Evolutionary conservation across 2,113 vertebrate genomes (phyloP).

Genomic region (Eudorcas thomsonii): DNA sequence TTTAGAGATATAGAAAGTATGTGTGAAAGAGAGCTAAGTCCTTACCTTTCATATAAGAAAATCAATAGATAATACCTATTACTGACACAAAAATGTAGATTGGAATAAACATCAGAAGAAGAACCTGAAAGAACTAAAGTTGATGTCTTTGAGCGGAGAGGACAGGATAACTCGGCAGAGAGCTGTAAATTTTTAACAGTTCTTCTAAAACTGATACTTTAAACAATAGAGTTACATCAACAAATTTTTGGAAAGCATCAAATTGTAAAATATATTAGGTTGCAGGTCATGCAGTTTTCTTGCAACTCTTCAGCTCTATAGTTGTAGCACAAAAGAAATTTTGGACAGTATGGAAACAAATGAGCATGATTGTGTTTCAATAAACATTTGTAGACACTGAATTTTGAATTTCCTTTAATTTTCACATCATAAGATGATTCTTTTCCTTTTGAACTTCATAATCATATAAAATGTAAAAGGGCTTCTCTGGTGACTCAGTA

Average conservation of each 20-base stretch:
- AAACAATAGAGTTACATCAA: not conserved
- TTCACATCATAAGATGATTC: not conserved
- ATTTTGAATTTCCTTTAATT: conserved; percentile 19
- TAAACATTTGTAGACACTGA: not conserved
- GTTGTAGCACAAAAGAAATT: not conserved
- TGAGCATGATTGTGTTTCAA: not conserved
- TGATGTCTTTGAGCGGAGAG: not conserved
- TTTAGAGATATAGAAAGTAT: not conserved
- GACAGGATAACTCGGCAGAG: not conserved
- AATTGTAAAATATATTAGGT: conserved; percentile 6
- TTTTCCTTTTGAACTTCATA: conserved; percentile 5
- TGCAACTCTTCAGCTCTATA: not conserved
- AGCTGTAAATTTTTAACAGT: not conserved
- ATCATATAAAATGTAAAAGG: not conserved
- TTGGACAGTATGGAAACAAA: not conserved
- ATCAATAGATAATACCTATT: not conserved
- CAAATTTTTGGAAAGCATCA: not conserved
- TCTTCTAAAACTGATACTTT: not conserved
- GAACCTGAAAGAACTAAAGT: not conserved
- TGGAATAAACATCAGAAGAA: not conserved
- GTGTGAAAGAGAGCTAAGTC: not conserved
- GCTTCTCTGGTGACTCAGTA: not conserved
- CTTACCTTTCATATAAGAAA: not conserved
- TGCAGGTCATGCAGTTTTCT: not conserved
- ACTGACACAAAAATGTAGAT: not conserved